phyloP scores from a whole-genome alignment of 2,888 invertebrate species.

The Oligia fasciuncula region DNA sequence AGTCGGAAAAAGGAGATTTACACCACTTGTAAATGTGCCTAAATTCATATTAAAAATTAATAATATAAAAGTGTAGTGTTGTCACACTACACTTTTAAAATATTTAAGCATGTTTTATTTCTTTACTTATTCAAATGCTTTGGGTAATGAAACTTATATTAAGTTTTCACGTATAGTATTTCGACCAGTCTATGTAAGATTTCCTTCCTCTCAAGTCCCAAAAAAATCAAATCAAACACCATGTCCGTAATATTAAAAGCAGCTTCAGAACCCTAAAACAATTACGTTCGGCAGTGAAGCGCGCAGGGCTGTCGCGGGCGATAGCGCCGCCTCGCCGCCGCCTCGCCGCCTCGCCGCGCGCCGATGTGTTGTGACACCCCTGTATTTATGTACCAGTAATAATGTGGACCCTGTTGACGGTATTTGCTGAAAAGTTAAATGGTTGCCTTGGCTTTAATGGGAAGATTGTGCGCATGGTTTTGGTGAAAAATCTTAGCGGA shows the following conservation, averaged over 20 bases:
- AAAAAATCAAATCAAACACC: constrained; percentile 29
- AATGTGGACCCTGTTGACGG: constrained; percentile 42
- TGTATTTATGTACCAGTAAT: constrained; percentile 72
- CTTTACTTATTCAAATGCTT: no score
- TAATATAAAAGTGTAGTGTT: no score
- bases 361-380: constrained; percentile 58
- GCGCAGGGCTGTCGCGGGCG: constrained; percentile 70
- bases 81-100: no score
- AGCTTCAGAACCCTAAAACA: constrained; percentile 56
- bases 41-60: no score
- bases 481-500: constrained; percentile 1
- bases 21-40: not conserved
- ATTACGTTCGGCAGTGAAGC: constrained; percentile 64
- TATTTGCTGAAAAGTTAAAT: constrained; percentile 45
- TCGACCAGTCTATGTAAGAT: not conserved
- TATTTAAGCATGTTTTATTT: no score
- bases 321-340: constrained; percentile 66
- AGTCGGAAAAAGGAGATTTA: not conserved
- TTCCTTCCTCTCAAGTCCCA: not conserved
- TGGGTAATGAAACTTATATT: no score
- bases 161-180: not conserved
- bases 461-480: constrained; percentile 36
- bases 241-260: constrained; percentile 37
- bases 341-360: constrained; percentile 52
- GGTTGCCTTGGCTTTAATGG: constrained; percentile 39